A percentile compares a stretch with the other conserved stretches of the same genome.
These are phyloP conservation scores for Smutsia temminckii DNA, from an alignment of 2,797 vertebrate genomes.

Conservation along the genomic window DNA sequence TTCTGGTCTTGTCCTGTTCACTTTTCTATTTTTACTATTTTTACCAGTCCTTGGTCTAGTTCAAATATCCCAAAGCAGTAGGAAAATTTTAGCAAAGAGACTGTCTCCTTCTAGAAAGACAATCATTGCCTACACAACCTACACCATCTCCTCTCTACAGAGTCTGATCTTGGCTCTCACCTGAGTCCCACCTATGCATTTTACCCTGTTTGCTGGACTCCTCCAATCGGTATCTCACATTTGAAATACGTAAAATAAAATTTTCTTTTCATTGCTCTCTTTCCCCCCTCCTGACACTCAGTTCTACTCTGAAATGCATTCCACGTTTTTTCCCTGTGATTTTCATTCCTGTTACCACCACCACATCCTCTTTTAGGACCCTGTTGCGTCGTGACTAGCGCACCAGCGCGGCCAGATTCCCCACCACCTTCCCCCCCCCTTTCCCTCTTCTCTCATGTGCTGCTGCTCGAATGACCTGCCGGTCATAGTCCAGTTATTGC, in stretches of 20 bases:
- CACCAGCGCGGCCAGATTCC: background rate
- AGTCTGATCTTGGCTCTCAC: background rate
- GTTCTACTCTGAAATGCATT: constrained; percentile 26
- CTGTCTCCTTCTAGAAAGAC: background rate
- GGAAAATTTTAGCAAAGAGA: background rate
- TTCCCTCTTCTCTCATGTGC: background rate
- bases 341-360: background rate
- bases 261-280: background rate
- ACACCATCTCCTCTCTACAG: background rate
- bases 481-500: background rate
- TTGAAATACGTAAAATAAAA: background rate
- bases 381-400: background rate
- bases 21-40: background rate
- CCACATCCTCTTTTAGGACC: background rate
- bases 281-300: background rate
- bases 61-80: background rate
- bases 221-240: background rate
- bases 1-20: background rate
- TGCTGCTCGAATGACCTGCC: background rate
- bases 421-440: no score
- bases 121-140: background rate
- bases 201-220: background rate
- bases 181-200: background rate
- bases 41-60: background rate
- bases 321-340: background rate